Base-by-base conservation (phyloP, 2,113 vertebrate genomes). In the Herpetotheres cachinnans region DNA sequence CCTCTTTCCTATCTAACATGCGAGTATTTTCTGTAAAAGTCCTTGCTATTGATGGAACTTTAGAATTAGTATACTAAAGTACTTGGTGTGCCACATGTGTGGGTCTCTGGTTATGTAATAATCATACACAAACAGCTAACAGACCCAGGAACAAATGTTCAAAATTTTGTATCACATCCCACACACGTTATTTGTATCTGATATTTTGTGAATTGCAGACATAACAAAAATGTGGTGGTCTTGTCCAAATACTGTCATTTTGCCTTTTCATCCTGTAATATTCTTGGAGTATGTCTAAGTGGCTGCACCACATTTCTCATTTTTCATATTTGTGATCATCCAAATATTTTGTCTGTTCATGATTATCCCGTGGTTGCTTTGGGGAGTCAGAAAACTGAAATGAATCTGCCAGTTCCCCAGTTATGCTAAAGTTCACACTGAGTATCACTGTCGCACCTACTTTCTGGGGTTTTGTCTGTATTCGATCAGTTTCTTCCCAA, bases 361-460 rank as follows among this genome's bases (percentile, higher is more conserved):
- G 90, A 95, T 93, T 96, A 95, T 88, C 89, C 70, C 95, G 94
- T 84, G 96, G 86, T 95, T 95, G 71, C 87, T 95, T 93, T 95
- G 56, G 86, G 71, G 88, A 93, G 47, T 95, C 63, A 83, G 83
- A 89, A 95, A 79, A 91, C 65, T 95, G 69, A 93, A 89, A 82
- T 91, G 29, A 79, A 82, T 96, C 77, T 86, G 7, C 81, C 71
- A 93, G 32, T 94, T 95, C 47, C 72, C 30, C 69, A 42, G 46
- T 86, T 89, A 44, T 38, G 56, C 72, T 72, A 3, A 78, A 82
- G 83, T 91, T 94, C 94, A 79, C 66, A 65, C 40, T 27, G 62
- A 59, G 50, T 84, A 83, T 94, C 78, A 54, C 32, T 85, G 42
- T 95, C 1, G 2, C 66, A 88, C 80, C 85, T 95, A 25, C 52